Evolutionary conservation across 1,140 invertebrate species (phyloP), one percentile per base, ranked within the genome.

Genomic region (Drosophila rhopaloa): DNA sequence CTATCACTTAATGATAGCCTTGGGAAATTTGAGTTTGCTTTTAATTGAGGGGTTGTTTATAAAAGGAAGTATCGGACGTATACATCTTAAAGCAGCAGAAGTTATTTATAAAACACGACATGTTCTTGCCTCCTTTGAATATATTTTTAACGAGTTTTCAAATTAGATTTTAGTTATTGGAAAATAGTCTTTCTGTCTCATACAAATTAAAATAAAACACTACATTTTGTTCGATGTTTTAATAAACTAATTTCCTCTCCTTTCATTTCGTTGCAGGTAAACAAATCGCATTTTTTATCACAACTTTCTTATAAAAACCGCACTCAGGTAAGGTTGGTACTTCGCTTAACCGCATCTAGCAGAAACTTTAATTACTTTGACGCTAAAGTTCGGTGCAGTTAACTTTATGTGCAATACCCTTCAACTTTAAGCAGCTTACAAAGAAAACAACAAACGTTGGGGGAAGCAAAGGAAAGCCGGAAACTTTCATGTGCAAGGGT

Each of bases 321-420:
- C 47, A 57, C 40, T 35, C 43, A 67, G 61, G 63, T 75, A 35
- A 74, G 48, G 68, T 72, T 80, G 62, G 76, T 59, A 82, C 74
- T 78, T 77, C 47, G 72, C 46, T 74, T 76, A 59, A 76, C 73
- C 55, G 47, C 54, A 76, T 47, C 48, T 41, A 57, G 40, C 14
- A 40, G 14, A 79, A 86, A 88, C 71, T 88, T 88, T 88, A 86
- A 86, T 86, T 86, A 86, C 83, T 82, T 79, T 82, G 71, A 78
- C 76, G 78, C 79, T 43, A 60, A 78, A 85, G 82, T 78, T 85
- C 74, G 57, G 66, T 43, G 78, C 68, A 81, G 67, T 79, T 75
- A 86, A 85, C 74, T 86, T 71, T 79, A 56, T 68, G 27, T 40
- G 53, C 60, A 74, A 70, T 76, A 53, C 48, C 47, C 72, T 61